Conservation (phyloP, 2,113 vertebrate genomes). For the Heptranchias perlo region DNA sequence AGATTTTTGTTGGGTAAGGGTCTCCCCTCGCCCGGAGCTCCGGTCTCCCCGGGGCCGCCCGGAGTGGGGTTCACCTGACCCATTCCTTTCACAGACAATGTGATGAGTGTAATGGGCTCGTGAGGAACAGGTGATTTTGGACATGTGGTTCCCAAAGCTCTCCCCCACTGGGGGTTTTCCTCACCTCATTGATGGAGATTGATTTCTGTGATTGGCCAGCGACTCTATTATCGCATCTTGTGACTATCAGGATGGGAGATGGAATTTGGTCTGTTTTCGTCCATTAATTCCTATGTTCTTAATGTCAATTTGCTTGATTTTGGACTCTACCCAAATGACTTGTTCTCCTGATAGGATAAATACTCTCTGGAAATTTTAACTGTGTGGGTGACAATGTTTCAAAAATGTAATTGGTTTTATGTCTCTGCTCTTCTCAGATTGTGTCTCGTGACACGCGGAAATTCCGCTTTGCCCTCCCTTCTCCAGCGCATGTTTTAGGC, state of each 20-base stretch:
- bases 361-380: background rate
- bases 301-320: background rate
- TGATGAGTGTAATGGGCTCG: background rate
- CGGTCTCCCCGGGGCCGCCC: too few relatives aligned
- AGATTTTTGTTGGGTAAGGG: too few relatives aligned
- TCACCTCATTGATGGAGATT: background rate
- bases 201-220: background rate
- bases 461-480: conserved; percentile 86
- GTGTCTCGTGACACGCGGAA: conserved; percentile 85
- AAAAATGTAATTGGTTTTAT: background rate
- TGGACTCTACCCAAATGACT: background rate
- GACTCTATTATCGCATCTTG: background rate
- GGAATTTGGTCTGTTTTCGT: background rate
- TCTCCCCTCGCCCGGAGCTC: too few relatives aligned
- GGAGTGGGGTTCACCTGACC: too few relatives aligned
- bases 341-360: background rate
- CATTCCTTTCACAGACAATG: background rate
- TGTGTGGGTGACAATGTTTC: background rate
- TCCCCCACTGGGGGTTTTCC: background rate
- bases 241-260: background rate
- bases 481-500: conserved; percentile 73
- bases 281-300: background rate
- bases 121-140: background rate
- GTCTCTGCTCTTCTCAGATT: conserved; percentile 56
- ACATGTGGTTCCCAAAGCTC: background rate